phyloP scores from a whole-genome alignment of 1,140 invertebrate species.

The Nymphalis io region DNA sequence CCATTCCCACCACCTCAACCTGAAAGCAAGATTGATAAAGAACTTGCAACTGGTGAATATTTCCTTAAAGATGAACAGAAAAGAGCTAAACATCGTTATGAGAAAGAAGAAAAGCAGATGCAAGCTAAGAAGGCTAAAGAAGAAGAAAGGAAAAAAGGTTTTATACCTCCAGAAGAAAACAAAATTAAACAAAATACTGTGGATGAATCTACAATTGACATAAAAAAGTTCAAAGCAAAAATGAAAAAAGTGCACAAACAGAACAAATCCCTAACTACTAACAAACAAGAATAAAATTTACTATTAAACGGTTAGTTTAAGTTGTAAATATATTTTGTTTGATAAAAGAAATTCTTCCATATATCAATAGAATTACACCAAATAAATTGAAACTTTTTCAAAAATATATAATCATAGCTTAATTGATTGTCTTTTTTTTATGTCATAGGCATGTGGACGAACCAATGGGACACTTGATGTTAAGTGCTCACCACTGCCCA shows the following conservation, averaged over 20 bases:
- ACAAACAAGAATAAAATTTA: slow-evolving; percentile 19
- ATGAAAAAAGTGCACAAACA: slow-evolving; percentile 83
- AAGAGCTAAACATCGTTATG: slow-evolving; percentile 86
- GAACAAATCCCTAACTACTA: slow-evolving; percentile 45
- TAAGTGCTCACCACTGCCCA: too few relatives aligned
- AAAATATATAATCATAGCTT: too few relatives aligned
- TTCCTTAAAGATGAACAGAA: slow-evolving; percentile 94
- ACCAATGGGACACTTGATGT: too few relatives aligned
- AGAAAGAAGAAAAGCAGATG: slow-evolving; percentile 88
- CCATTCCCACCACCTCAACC: slow-evolving; percentile 97
- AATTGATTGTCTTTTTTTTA: too few relatives aligned
- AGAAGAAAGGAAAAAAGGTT: slow-evolving; percentile 89
- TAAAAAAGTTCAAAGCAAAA: slow-evolving; percentile 87
- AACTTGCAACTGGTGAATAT: slow-evolving; percentile 97
- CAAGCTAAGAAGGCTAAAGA: slow-evolving; percentile 86
- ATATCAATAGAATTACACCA: too few relatives aligned
- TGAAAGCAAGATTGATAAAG: slow-evolving; percentile 96
- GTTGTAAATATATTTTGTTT: too few relatives aligned
- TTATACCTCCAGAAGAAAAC: slow-evolving; percentile 90
- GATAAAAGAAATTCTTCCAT: too few relatives aligned
- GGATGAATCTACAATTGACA: slow-evolving; percentile 80
- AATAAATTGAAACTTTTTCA: too few relatives aligned
- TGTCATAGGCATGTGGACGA: too few relatives aligned
- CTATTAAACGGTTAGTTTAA: neutral
- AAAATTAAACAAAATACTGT: slow-evolving; percentile 41